Evolutionary conservation across 1,140 invertebrate genomes (phyloP).

Genomic region (Aleiodes sp.): DNA sequence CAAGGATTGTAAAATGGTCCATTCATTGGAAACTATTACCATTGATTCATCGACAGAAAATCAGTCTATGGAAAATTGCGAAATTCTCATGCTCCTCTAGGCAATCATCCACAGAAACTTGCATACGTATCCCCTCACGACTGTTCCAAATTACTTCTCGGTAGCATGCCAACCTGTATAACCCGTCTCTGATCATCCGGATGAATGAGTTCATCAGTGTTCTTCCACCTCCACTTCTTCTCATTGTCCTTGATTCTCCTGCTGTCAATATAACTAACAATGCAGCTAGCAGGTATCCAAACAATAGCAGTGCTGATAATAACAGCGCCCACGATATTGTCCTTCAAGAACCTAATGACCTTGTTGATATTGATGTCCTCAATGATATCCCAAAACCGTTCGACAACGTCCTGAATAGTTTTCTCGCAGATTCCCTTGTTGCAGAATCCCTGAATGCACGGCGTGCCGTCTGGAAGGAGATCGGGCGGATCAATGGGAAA

Average conservation of each 20-base stretch:
- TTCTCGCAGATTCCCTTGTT: constrained; percentile 94
- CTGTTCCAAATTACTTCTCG: background rate
- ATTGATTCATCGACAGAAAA: no score
- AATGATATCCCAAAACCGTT: constrained; percentile 96
- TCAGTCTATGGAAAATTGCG: no score
- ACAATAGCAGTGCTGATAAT: constrained; percentile 88
- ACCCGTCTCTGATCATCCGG: constrained; percentile 61
- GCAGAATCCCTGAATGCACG: constrained; percentile 95
- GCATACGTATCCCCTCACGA: background rate
- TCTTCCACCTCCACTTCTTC: constrained; percentile 63
- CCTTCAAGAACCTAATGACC: constrained; percentile 84
- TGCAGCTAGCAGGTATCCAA: constrained; percentile 90
- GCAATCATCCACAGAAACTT: no score
- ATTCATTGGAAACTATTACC: no score
- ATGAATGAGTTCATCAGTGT: constrained; percentile 62
- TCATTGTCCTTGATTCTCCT: constrained; percentile 68
- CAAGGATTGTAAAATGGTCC: no score
- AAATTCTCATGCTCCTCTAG: no score
- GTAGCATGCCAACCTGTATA: constrained; percentile 54
- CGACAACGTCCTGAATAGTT: constrained; percentile 93
- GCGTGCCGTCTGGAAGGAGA: constrained; percentile 90
- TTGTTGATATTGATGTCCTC: constrained; percentile 96
- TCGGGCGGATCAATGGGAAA: constrained; percentile 87
- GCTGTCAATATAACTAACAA: constrained; percentile 83
- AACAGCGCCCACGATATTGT: constrained; percentile 91